These are phyloP conservation scores for Catostomus latipinnis DNA, from an alignment of 2,797 vertebrate species.

Conservation along the genomic window DNA sequence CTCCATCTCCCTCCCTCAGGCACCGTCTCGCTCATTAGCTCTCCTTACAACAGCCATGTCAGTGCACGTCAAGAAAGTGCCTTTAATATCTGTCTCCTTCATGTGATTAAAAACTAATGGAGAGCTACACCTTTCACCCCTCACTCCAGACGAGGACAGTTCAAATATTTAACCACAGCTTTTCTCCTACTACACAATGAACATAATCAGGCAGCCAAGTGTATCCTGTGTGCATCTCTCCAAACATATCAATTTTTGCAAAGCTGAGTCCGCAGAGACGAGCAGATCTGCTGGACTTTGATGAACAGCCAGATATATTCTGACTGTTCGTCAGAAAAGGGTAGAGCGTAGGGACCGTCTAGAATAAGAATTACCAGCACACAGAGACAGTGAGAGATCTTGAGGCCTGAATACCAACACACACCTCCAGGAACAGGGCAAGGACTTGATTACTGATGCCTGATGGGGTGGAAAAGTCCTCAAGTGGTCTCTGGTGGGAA, in stretches of 20 bases:
- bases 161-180: conserved; percentile 35
- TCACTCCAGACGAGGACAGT: conserved; percentile 36
- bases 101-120: conserved; percentile 36
- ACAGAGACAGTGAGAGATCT: conserved; percentile 20
- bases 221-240: not conserved
- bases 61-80: not conserved
- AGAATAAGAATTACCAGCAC: conserved; percentile 31
- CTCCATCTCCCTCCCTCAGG: not conserved
- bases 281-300: conserved; percentile 7
- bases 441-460: conserved; percentile 37
- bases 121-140: conserved; percentile 1
- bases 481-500: conserved; percentile 41
- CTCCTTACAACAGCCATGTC: not conserved
- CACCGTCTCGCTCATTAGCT: not conserved
- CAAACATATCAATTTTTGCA: conserved; percentile 19
- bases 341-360: conserved; percentile 7
- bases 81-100: not conserved
- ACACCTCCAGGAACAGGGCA: conserved; percentile 24
- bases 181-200: not conserved
- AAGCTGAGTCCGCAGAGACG: not conserved
- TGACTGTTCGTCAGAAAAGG: conserved; percentile 5
- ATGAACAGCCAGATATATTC: conserved; percentile 32
- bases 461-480: conserved; percentile 44
- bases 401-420: conserved; percentile 38
- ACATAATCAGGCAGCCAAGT: not conserved